Base-by-base conservation (phyloP, 2,888 invertebrate genomes). In the Lymantria dispar region DNA sequence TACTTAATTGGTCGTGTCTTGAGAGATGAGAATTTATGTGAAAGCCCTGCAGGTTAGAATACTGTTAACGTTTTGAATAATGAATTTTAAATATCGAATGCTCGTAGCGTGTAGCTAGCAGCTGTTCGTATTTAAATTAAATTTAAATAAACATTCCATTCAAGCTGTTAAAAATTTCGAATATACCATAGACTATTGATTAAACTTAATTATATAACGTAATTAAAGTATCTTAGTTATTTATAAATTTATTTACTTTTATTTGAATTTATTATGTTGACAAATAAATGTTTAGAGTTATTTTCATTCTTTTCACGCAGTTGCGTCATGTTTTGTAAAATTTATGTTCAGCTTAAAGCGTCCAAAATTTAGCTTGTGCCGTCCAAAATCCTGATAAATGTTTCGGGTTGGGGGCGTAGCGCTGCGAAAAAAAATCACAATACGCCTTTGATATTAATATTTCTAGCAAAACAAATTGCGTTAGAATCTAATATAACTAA, bases 341-440 rank as follows among this genome's bases (percentile, higher is more conserved):
- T 91, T 91, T 91, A 91, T 86, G 85, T 74, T 72, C 84, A 80
- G 90, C 89, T 91, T 91, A 91, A 82, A 87, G 76, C 89, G 86
- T 87, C 88, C 85, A 89, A 91, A 89, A 87, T 91, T 91, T 91
- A 92, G 93, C 93, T 92, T 91, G 87, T 91, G 89, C 92, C 92
- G 89, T 92, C 92, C 91, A 93, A 90, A 93, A 94, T 93, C 93
- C 93, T 93, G 94, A 94, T 92, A 93, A 92, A 94, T 93, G 92
- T 83, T 74, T 81, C 80, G 76, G 81, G 63, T 65, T 70, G 74
- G 82, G 83, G 80, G 77, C 71, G 80, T 74, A 70, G 70, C 68
- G 65, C 58, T 68, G 76, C 72, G 71, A 77, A 82, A 75, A 85
- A 87, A 83, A 10, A 76, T 71, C 68, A 76, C 74, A 74, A 70